Evolutionary conservation across 1,140 invertebrate genomes (phyloP), one percentile per base, ranked within the genome.

Genomic region (Octopus sinensis): DNA sequence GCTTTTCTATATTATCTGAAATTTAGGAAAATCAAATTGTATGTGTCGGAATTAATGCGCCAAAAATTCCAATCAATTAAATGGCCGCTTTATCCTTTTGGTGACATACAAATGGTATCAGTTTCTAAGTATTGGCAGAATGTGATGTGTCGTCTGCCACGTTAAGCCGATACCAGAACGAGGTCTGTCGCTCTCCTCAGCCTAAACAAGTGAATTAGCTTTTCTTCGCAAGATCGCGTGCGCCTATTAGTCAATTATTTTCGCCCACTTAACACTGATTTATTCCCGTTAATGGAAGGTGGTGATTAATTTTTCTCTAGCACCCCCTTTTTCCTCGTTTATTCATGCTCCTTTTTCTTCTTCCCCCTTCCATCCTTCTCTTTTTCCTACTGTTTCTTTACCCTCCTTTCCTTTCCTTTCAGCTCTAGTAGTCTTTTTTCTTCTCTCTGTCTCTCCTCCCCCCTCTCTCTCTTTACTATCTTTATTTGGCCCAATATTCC

Each of bases 151-250:
- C 23, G 75, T 17, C 10, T 30, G 75, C 23, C 75, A 77, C 30
- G 23, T 77, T 23, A 77, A 77, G 76, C n/a, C 76, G 17, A 53
- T 51, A 10, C 76, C 5, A 7, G 23, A 17, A 77, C 23, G 76
- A 77, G n/a, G 43, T 51, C 76, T 51, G 5, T 43, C 13, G 6
- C 76, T 51, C 30, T 77, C 30, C 6, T 77, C 76, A 77, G 43
- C n/a, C 76, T 77, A 77, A 77, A 77, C 76, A 77, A 77, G 76
- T 77, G 76, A 77, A 77, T 77, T 77, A 77, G 76, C 76, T 51
- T 73, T 77, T 77, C 76, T 77, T 9, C 17, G 30, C 52, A 13
- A 30, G 30, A 77, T 77, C 76, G 76, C 76, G 30, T 77, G 6
- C 76, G 76, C 43, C 76, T 77, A 77, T 77, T 77, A 77, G 7